Base-by-base conservation (phyloP, 2,113 vertebrate genomes). In the Trogon surrucura region DNA sequence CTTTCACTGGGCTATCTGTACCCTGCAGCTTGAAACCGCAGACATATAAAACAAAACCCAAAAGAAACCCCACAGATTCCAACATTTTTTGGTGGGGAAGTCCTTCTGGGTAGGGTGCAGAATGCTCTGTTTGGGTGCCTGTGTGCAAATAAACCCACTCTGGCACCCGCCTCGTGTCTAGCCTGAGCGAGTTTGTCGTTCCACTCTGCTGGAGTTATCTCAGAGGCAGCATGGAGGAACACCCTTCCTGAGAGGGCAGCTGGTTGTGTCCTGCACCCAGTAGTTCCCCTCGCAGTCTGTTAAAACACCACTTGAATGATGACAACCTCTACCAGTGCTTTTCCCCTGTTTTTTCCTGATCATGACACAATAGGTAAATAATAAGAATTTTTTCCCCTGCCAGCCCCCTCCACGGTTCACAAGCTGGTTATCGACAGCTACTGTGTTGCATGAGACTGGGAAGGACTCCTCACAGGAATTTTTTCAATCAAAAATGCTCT, bases 291-390 rank as follows among this genome's bases (percentile, higher is more conserved):
- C 1, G 3, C 22, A 53, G 17, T 23, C 0, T 5, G 32, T 21
- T 44, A 86, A 85, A 44, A 56, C 77, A 87, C 30, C 64, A 7
- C 18, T 48, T 48, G 19, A 78, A 23, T 4, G 0, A 27, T 20
- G 32, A 36, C 23, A 48, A 44, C 32, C 34, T 84, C 80, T 67
- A 48, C 54, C 47, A 23, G 34, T 48, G 53, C 38, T 70, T 86
- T 72, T 13, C 41, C 41, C 58, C 11, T 45, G 2, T n/a, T 48
- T 64, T 74, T 74, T 30, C 30, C 26, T 0, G 0, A 11, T 25
- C 13, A 2, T 22, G 13, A 80, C n/a, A 22, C 67, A 93, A 56
- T 3, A 77, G 20, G 10, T n/a, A 67, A 41, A 50, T 13, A 32
- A 82, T 27, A 8, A 14, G 29, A 30, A 3, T 29, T 13, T 22